Conservation (phyloP, 1,140 invertebrate genomes). For the Maniola jurtina region DNA sequence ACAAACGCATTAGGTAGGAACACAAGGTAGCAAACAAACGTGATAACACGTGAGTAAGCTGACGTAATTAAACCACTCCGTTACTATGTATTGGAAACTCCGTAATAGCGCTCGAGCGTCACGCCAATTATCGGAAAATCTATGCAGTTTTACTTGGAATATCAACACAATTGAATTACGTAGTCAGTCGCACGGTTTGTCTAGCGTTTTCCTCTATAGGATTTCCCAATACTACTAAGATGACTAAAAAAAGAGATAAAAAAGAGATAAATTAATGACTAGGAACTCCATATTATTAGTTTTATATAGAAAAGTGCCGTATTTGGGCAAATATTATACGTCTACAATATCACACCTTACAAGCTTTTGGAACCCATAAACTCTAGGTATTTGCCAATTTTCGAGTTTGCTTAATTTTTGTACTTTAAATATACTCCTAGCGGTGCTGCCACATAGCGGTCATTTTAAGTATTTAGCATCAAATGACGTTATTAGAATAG, state of each 20-base stretch:
- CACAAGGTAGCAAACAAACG: not conserved
- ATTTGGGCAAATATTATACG: not conserved
- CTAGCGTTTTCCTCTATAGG: not conserved
- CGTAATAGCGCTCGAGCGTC: slow-evolving; percentile 1
- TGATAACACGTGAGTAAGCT: slow-evolving; percentile 3
- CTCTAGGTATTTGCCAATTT: too few species aligned
- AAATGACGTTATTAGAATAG: too few species aligned
- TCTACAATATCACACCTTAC: too few species aligned
- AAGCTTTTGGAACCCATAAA: too few species aligned
- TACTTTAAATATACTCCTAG: too few species aligned
- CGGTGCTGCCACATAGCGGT: too few species aligned
- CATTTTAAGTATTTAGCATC: too few species aligned
- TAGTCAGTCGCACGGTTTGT: slow-evolving; percentile 11
- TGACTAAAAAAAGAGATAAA: too few species aligned
- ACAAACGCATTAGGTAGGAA: not conserved
- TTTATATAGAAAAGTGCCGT: not conserved
- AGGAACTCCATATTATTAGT: not conserved
- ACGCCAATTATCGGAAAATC: slow-evolving; percentile 12
- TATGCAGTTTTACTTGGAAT: slow-evolving; percentile 18
- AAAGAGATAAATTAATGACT: not conserved
- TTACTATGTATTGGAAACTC: slow-evolving; percentile 22
- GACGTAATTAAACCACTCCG: slow-evolving; percentile 1
- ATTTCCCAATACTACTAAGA: slow-evolving; percentile 5
- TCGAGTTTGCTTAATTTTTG: too few species aligned
- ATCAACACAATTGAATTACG: slow-evolving; percentile 16